phyloP scores from a whole-genome alignment of 2,113 vertebrate species.

The Prunella himalayana region DNA sequence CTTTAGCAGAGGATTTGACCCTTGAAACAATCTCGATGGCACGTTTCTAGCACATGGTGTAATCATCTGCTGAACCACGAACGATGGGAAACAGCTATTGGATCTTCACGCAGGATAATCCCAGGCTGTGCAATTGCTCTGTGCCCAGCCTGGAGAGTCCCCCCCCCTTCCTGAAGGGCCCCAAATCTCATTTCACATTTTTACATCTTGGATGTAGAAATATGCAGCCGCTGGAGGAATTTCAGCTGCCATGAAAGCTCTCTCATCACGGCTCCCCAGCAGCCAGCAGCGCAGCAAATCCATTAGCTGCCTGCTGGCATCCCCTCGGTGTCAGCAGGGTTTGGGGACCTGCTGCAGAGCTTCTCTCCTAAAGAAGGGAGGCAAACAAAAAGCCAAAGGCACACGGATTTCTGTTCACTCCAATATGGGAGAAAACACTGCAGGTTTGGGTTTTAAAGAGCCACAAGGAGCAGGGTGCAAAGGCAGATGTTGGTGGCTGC shows the following conservation, averaged over 20 bases:
- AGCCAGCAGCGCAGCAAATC: constrained; percentile 18
- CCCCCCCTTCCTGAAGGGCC: neutral
- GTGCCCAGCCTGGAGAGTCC: neutral
- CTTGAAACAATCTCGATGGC: neutral
- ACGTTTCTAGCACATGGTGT: neutral
- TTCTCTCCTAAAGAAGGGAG: neutral
- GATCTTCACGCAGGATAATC: neutral
- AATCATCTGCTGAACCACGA: neutral
- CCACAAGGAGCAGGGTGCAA: neutral
- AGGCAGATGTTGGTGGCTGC: neutral
- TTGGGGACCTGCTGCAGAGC: neutral
- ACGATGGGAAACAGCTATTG: neutral
- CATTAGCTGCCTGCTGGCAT: constrained; percentile 32
- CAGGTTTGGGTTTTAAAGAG: neutral
- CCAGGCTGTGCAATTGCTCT: neutral
- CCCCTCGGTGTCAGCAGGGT: neutral
- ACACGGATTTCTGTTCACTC: neutral
- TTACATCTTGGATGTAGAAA: neutral
- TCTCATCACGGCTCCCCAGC: neutral
- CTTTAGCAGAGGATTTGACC: neutral
- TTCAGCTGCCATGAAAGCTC: constrained; percentile 40
- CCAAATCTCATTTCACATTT: constrained; percentile 39
- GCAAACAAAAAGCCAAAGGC: neutral
- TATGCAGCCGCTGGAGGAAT: neutral
- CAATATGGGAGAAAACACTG: accelerated